Evolutionary conservation across 2,797 vertebrate genomes (phyloP).

Genomic region (Falco peregrinus): DNA sequence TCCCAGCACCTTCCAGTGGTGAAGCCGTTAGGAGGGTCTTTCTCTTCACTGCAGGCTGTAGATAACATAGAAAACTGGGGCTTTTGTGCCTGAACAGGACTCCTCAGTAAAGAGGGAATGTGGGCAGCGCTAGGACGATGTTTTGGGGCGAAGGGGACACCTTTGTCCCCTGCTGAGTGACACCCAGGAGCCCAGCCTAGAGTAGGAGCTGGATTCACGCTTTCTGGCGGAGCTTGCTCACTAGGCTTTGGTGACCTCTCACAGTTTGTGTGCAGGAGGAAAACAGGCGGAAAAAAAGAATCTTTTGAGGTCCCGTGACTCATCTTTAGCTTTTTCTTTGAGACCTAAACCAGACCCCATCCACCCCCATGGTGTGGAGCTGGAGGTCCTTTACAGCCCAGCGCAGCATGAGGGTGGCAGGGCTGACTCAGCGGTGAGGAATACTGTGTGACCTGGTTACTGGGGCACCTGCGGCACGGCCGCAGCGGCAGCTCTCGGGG

Average conservation of each 20-base stretch:
- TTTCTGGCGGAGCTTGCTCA: background rate
- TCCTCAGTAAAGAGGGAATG: background rate
- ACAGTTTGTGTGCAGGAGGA: background rate
- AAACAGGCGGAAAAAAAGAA: background rate
- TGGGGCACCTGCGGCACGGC: background rate
- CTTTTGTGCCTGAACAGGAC: background rate
- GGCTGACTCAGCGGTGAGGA: background rate
- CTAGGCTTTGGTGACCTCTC: background rate
- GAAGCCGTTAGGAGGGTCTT: background rate
- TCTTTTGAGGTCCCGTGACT: background rate
- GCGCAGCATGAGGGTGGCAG: accelerated
- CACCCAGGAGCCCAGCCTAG: no score
- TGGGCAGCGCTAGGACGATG: background rate
- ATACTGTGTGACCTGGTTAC: background rate
- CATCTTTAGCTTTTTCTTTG: background rate
- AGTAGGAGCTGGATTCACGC: background rate
- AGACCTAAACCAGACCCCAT: background rate
- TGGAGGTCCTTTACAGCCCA: background rate
- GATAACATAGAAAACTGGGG: accelerated
- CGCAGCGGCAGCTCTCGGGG: background rate
- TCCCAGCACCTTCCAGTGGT: background rate
- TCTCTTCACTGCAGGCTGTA: background rate
- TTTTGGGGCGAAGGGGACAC: background rate
- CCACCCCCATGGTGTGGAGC: background rate
- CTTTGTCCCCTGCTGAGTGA: background rate